Conservation (phyloP, 2,888 invertebrate species). For the Sipha maydis region DNA sequence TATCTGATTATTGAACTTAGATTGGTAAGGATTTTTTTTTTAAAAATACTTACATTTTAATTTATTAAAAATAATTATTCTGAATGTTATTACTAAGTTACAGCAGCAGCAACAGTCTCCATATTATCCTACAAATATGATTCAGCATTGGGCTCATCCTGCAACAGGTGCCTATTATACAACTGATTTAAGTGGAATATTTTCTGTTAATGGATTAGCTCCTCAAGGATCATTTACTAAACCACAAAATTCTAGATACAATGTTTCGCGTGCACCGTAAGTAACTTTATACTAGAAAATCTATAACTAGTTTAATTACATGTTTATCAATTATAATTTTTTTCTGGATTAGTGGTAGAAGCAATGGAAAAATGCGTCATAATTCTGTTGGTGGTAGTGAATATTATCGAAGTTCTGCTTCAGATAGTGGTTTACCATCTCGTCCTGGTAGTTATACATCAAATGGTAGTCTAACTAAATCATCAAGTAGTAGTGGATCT, state of each 20-base stretch:
- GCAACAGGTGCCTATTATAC: constrained; percentile 71
- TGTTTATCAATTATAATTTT: background rate
- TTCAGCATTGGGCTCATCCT: constrained; percentile 70
- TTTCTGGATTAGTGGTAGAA: constrained; percentile 36
- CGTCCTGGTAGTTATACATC: constrained; percentile 60
- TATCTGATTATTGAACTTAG: constrained; percentile 6
- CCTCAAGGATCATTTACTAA: constrained; percentile 75
- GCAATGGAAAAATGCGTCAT: constrained; percentile 57
- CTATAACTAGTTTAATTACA: background rate
- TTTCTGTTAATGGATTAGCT: constrained; percentile 78
- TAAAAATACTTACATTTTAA: background rate
- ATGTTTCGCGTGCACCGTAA: constrained; percentile 54
- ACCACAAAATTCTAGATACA: constrained; percentile 66
- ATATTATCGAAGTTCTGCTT: constrained; percentile 60
- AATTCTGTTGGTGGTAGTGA: constrained; percentile 57
- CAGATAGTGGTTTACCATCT: constrained; percentile 60
- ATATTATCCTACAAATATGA: constrained; percentile 73
- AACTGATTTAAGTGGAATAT: constrained; percentile 75
- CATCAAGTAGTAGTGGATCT: constrained; percentile 60
- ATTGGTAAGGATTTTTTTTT: background rate
- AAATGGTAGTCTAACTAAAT: constrained; percentile 58
- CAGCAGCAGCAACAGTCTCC: constrained; percentile 71
- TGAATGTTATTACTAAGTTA: constrained; percentile 32
- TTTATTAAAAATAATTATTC: constrained; percentile 20
- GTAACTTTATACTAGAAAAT: background rate